These are phyloP conservation scores for Trichopria drosophilae DNA, from an alignment of 2,888 invertebrate genomes.

Conservation along the genomic window DNA sequence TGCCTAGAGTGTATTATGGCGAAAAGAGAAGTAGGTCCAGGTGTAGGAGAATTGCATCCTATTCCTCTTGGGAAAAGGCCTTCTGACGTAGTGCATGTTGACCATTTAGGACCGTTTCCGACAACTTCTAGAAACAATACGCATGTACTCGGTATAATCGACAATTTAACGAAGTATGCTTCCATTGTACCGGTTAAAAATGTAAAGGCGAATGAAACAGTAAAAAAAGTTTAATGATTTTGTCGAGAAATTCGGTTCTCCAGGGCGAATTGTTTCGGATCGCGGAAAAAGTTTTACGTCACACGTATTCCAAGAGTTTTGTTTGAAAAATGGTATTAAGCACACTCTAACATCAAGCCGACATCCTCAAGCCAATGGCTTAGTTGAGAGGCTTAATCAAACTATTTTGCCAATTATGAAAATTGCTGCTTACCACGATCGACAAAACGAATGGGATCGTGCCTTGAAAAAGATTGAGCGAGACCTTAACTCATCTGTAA, in stretches of 20 bases:
- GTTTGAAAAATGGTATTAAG: no score
- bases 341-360: neutral
- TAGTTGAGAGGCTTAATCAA: neutral
- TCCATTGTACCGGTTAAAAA: constrained; percentile 30
- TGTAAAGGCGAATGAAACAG: constrained; percentile 16
- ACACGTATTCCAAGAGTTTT: no score
- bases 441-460: neutral
- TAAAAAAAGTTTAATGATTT: no score
- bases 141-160: constrained; percentile 17
- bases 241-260: no score
- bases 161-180: constrained; percentile 24
- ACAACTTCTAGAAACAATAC: constrained; percentile 11
- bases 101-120: constrained; percentile 32
- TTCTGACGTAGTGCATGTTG: constrained; percentile 30
- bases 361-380: neutral
- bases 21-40: constrained; percentile 2
- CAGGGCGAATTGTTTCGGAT: no score
- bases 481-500: neutral
- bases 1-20: constrained; percentile 1
- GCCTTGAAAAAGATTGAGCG: neutral
- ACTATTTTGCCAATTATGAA: neutral
- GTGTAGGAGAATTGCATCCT: constrained; percentile 5
- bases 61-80: constrained; percentile 27
- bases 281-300: no score
- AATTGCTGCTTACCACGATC: no score